A percentile compares a stretch with the other conserved stretches of the same genome.
These are phyloP conservation scores for Mesocentrotus franciscanus DNA, from an alignment of 53 echinoderm and acorn worm genomes.

Conservation along the genomic window DNA sequence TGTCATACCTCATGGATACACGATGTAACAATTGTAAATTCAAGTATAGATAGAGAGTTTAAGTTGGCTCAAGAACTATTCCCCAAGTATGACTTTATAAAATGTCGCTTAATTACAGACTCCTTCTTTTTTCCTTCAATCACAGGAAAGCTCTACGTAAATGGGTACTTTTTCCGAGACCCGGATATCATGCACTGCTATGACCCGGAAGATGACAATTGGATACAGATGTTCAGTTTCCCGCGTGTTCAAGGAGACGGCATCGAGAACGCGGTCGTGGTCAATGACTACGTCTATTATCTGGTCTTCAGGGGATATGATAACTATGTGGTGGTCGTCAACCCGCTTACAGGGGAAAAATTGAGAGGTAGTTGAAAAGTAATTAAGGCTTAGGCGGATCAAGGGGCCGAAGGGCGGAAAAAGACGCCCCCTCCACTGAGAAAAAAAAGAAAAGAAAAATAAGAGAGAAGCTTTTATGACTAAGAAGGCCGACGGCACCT, in stretches of 20 bases:
- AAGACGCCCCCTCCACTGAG: not conserved
- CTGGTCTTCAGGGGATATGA: constrained; percentile 95
- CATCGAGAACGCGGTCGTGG: constrained; percentile 92
- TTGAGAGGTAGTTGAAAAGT: not conserved
- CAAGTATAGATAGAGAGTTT: too few relatives aligned
- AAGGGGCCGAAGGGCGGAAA: too few relatives aligned
- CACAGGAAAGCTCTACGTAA: constrained; percentile 87
- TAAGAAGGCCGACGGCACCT: too few relatives aligned
- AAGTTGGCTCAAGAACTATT: too few relatives aligned
- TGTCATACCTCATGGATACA: too few relatives aligned
- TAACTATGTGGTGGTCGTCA: constrained; percentile 91
- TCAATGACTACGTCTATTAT: constrained; percentile 90
- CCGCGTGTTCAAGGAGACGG: constrained; percentile 93
- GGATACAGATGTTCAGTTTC: constrained; percentile 90
- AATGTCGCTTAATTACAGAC: not conserved
- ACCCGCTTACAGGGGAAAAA: constrained; percentile 77
- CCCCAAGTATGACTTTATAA: too few relatives aligned
- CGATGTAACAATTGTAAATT: too few relatives aligned
- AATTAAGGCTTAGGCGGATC: too few relatives aligned
- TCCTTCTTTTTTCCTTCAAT: not conserved
- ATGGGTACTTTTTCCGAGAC: constrained; percentile 97
- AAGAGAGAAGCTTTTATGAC: too few relatives aligned
- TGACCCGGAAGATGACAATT: constrained; percentile 84
- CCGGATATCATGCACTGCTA: constrained; percentile 98
- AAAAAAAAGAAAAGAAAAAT: not conserved